Evolutionary conservation across 2,888 invertebrate genomes (phyloP), one percentile per base, ranked within the genome.

Genomic region (Cheilosia scutellata): DNA sequence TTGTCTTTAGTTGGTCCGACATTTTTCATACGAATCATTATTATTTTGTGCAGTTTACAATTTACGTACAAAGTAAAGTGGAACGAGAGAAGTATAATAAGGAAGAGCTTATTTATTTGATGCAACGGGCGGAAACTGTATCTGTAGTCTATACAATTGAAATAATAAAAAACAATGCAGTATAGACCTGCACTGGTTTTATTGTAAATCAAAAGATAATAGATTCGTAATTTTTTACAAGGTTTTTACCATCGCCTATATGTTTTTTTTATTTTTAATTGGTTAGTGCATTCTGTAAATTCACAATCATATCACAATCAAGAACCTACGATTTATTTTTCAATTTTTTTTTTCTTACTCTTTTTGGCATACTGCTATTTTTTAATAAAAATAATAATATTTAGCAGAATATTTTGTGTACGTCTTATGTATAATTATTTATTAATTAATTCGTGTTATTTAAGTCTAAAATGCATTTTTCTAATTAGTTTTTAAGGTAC

Each of bases 261-360:
- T n/a, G n/a, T n/a, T n/a, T n/a, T n/a, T n/a, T n/a, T n/a, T n/a
- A n/a, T n/a, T n/a, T n/a, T n/a, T n/a, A n/a, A n/a, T n/a, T n/a
- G n/a, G 13, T 4, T 44, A 42, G 42, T 60, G n/a, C 42, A 9
- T 42, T 40, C 29, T 44, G 29, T 51, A 62, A 55, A 47, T 63
- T 63, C 55, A 55, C 55, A 74, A 63, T 63, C 44, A 74, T 74
- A 74, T 74, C 74, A 74, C 74, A 74, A 74, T 74, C 33, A 55
- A 74, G 33, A 60, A 71, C 29, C 16, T n/a, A 40, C 37, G 2
- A 40, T 33, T 33, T 58, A 20, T 16, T 11, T 27, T 55, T n/a
- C n/a, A n/a, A n/a, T n/a, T 16, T 29, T 66, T 29, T 6, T 66
- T 5, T 40, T 16, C 0, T 16, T 66, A 0, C 2, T 40, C 2